A percentile compares a stretch with the other conserved stretches of the same genome.
These are phyloP conservation scores for Aricia agestis DNA, from an alignment of 1,140 invertebrate species.

Conservation along the genomic window DNA sequence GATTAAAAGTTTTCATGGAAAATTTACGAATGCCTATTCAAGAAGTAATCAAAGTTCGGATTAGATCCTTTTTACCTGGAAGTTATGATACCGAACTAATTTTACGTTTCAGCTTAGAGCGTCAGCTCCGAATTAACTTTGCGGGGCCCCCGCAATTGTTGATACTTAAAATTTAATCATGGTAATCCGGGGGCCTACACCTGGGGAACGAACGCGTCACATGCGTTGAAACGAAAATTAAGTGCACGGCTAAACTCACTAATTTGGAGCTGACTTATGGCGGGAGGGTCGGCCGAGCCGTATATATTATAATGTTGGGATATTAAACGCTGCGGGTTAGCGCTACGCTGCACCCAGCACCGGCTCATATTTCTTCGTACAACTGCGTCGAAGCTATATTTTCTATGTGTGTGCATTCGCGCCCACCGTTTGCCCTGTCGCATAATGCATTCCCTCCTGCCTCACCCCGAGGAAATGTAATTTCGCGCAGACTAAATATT, in stretches of 20 bases:
- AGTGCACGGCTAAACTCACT: conserved; percentile 42
- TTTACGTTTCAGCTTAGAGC: background rate
- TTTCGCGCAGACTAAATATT: background rate
- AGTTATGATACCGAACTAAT: conserved; percentile 2
- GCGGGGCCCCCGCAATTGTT: background rate
- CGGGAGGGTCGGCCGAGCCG: conserved; percentile 40
- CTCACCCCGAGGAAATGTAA: background rate
- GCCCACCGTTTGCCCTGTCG: conserved; percentile 22
- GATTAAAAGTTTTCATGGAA: background rate
- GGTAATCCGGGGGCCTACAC: conserved; percentile 26
- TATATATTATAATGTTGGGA: conserved; percentile 46
- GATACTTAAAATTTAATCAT: conserved; percentile 35
- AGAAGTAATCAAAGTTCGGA: background rate
- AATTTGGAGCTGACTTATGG: conserved; percentile 50
- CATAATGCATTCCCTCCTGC: conserved; percentile 11
- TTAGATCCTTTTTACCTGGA: conserved; percentile 12
- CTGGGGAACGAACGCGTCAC: conserved; percentile 35
- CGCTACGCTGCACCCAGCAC: conserved; percentile 40
- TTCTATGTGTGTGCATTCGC: conserved; percentile 19
- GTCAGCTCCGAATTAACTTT: background rate
- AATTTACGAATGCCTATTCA: background rate
- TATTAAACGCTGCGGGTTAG: conserved; percentile 56
- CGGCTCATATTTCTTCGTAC: conserved; percentile 53
- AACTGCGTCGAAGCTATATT: conserved; percentile 39
- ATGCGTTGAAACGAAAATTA: conserved; percentile 44